Evolutionary conservation across 2,113 vertebrate genomes (phyloP), one percentile per base, ranked within the genome.

Genomic region (Syrrhaptes paradoxus): DNA sequence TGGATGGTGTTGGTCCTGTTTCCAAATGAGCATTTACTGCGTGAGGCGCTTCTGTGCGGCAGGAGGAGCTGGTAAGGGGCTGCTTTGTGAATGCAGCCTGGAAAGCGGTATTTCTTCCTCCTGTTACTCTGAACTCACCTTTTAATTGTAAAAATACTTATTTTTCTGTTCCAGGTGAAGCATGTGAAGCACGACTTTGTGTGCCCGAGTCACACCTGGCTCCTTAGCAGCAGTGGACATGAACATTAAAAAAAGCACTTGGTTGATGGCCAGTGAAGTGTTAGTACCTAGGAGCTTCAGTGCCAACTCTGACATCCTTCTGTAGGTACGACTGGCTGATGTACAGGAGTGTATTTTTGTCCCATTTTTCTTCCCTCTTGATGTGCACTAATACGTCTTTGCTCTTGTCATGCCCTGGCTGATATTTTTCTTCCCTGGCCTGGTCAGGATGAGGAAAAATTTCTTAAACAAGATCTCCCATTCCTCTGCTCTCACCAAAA

Each of bases 1-100:
- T 93, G 72, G 74, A 92, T 89, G 65, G 41, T 89, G 55, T 89
- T 80, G 86, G 90, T 82, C 54, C 9, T 62, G 21, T 92, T 96
- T 95, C 82, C 76, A 89, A 82, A 49, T 20, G 45, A 84, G 14
- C 65, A 34, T 93, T 92, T 90, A 54, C 63, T 65, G 22, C 54
- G 19, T 57, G 57, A 90, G 57, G 31, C 92, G 90, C 70, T 92
- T 93, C 57, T 78, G 25, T 88, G 68, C 41, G 74, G 15, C n/a
- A 61, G 67, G n/a, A 61, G 29, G 41, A 67, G 61, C 25, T 92
- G 87, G 51, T 89, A 54, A 61, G 41, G 86, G 22, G 6, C n/a
- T 76, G 26, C 43, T 72, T 81, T 61, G 19, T 28, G 16, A 49
- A 72, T 29, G 15, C n/a, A 41, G 28, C 71, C 9, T 16, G 66